Evolutionary conservation across 1,140 invertebrate species (phyloP), one percentile per base, ranked within the genome.

Genomic region (Aphelinus atriplicis): DNA sequence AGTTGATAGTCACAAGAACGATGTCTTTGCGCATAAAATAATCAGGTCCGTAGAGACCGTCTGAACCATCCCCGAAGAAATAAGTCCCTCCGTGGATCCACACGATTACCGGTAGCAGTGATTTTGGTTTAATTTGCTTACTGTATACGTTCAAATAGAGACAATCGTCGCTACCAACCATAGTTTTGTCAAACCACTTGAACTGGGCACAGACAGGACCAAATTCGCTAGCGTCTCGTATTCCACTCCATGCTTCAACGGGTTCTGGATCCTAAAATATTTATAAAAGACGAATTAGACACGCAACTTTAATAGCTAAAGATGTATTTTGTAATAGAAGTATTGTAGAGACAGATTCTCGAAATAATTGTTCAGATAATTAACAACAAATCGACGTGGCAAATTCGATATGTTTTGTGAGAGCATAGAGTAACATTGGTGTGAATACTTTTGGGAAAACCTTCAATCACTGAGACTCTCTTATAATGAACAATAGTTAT

Each of bases 61-160:
- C 55, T 46, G 53, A 43, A 1, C 64, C 61, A 46, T 26, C 45
- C 3, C 75, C 77, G 53, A 64, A 73, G 3, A 65, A 10, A 51
- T 66, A 80, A 6, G 50, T 62, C 3, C 78, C 78, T 7, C 77
- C 78, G 53, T 76, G 77, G 9, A 78, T 78, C 60, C 73, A 79
- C 7, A 80, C 70, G 62, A 80, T 55, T 2, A 79, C 77, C 47
- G 71, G 42, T 50, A 43, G 61, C 60, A 63, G 26, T 43, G 6
- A 26, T 55, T 55, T 5, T 10, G 53, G 53, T 10, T 26, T 26
- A 26, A 26, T 26, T 26, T 75, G 47, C 71, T 92, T 91, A 26
- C 93, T 92, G 81, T 93, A 95, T 2, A 97, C 91, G 82, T 96
- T 96, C 9, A 97, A 26, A 26, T 26, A 26, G 5, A 97, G 89